Evolutionary conservation across 2,113 vertebrate genomes (phyloP).

Genomic region (Stigmatopora nigra): DNA sequence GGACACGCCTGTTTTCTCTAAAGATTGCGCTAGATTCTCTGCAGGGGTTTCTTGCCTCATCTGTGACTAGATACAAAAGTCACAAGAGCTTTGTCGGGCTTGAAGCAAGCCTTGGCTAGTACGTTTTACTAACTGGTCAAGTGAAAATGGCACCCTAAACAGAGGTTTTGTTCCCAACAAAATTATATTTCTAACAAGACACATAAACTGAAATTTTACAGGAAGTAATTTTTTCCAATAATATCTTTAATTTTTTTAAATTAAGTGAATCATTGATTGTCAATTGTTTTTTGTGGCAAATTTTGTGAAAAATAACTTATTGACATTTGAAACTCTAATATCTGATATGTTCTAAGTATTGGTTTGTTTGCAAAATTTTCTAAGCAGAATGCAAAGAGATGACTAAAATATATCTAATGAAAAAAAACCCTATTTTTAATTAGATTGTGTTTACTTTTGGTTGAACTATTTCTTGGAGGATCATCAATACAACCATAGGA

Average conservation of each 20-base stretch:
- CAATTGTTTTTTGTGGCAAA: too few relatives aligned
- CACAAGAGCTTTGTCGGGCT: conserved; percentile 73
- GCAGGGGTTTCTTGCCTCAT: conserved; percentile 72
- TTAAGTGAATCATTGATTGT: too few relatives aligned
- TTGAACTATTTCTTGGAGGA: conserved; percentile 1
- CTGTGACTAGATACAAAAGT: conserved; percentile 77
- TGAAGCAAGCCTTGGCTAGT: conserved; percentile 61
- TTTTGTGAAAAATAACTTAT: too few relatives aligned
- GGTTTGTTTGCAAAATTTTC: too few relatives aligned
- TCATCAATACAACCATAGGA: conserved; percentile 20
- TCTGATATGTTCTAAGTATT: too few relatives aligned
- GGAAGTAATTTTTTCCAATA: neutral
- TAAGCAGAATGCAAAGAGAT: too few relatives aligned
- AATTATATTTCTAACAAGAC: conserved; percentile 3
- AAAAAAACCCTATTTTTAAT: neutral
- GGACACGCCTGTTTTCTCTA: conserved; percentile 74
- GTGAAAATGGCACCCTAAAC: conserved; percentile 33
- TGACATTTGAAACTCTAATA: too few relatives aligned
- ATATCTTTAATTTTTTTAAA: neutral
- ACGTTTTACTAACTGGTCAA: conserved; percentile 6
- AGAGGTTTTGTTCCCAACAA: conserved; percentile 2
- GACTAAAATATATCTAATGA: too few relatives aligned
- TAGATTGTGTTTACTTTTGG: neutral
- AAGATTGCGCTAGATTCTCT: conserved; percentile 74
- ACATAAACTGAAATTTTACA: neutral